Evolutionary conservation across 2,113 vertebrate genomes (phyloP), one percentile per base, ranked within the genome.

Genomic region (Ochotona curzoniae): DNA sequence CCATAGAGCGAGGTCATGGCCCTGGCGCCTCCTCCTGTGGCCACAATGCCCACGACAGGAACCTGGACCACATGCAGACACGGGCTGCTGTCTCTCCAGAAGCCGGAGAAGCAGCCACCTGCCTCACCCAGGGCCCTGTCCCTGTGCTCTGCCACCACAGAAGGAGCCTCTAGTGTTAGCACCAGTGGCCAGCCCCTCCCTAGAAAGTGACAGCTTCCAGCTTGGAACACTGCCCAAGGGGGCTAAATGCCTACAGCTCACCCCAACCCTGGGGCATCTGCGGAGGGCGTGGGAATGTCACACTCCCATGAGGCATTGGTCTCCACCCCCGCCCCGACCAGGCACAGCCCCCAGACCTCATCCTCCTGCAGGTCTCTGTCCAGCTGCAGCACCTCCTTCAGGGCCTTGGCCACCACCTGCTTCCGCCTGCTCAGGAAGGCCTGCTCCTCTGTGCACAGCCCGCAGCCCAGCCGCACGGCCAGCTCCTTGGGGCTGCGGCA

Each of bases 1-100:
- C 99, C 99, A 0, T 96, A 97, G 90, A 98, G 94, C 0, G 98
- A 97, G 0, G 97, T 98, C 98, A 99, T 98, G 30, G 99, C 99
- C 71, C 99, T 88, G 67, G 97, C 88, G 18, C 99, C 98, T 5
- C 99, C 99, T 0, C 98, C 99, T 23, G 98, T 98, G 2, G 98
- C 98, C 96, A 98, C 96, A 0, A 99, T 47, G 35, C 99, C 99
- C 60, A 99, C 95, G 2, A 98, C 90, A 0, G 99, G 99, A 57
- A 99, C 97, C 99, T 99, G 96, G 80, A 73, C 44, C 83, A 71
- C 47, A 94, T 5, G 90, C 26, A 96, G 83, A 83, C 47, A 87
- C 8, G 74, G 81, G 9, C 17, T 73, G 44, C 38, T 44, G 30
- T 18, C 82, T 51, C 61, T 25, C 70, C 66, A 44, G 60, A 25